Conservation (phyloP, 2,888 invertebrate species). For the Diarsia brunnea region DNA sequence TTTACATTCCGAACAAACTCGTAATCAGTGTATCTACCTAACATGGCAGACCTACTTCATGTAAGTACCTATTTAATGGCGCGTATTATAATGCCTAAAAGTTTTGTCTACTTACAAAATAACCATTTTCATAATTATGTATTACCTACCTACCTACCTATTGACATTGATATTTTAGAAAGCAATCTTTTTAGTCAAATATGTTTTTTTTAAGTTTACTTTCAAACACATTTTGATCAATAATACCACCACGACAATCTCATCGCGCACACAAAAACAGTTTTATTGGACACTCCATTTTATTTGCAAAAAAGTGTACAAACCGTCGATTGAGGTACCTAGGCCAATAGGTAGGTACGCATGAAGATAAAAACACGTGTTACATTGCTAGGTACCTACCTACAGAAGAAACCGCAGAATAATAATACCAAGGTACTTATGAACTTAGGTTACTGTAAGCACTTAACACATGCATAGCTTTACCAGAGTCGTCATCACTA, state of each 20-base stretch:
- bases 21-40: neutral
- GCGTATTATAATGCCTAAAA: neutral
- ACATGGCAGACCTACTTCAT: neutral
- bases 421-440: neutral
- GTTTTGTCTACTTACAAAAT: neutral
- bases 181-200: neutral
- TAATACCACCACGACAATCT: neutral
- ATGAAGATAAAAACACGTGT: constrained; percentile 20
- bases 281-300: neutral
- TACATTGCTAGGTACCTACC: neutral
- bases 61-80: neutral
- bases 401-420: neutral
- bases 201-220: neutral
- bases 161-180: neutral
- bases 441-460: neutral
- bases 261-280: neutral
- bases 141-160: no score
- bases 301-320: constrained; percentile 10
- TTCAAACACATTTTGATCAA: neutral
- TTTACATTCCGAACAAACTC: neutral
- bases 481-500: neutral
- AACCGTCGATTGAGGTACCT: constrained; percentile 9
- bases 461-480: neutral
- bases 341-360: neutral
- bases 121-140: neutral